Conservation (phyloP, 2,113 vertebrate genomes). For the Daboia siamensis region DNA sequence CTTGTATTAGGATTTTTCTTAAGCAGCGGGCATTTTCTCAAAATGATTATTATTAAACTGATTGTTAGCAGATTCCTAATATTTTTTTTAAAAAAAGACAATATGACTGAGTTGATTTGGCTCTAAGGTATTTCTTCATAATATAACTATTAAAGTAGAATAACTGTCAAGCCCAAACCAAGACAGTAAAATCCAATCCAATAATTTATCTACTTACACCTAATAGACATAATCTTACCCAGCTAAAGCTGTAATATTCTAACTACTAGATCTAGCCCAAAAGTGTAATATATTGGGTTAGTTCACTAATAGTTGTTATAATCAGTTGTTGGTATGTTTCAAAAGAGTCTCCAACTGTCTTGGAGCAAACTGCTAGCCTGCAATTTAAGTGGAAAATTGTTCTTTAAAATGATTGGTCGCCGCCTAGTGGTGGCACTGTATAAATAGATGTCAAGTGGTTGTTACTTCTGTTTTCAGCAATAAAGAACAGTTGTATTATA, state of each 20-base stretch:
- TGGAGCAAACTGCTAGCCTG: too few relatives aligned
- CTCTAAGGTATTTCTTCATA: neutral
- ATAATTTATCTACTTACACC: neutral
- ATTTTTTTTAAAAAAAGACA: neutral
- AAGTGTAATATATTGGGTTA: too few relatives aligned
- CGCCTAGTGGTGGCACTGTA: too few relatives aligned
- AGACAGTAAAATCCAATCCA: neutral
- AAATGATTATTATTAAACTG: neutral
- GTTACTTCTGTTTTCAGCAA: too few relatives aligned
- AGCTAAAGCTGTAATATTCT: neutral
- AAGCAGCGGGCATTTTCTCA: neutral
- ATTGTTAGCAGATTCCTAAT: neutral
- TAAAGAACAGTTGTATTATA: too few relatives aligned
- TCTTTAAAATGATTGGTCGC: too few relatives aligned
- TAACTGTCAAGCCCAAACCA: neutral
- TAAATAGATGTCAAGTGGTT: too few relatives aligned
- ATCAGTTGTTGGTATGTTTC: too few relatives aligned
- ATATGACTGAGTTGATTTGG: neutral
- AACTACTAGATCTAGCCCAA: neutral
- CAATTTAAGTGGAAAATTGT: too few relatives aligned
- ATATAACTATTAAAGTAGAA: neutral
- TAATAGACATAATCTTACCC: neutral
- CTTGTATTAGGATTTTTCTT: neutral
- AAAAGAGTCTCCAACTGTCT: too few relatives aligned
- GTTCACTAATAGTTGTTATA: too few relatives aligned